phyloP scores from a whole-genome alignment of 2,797 vertebrate species.

The Sardinella longiceps region DNA sequence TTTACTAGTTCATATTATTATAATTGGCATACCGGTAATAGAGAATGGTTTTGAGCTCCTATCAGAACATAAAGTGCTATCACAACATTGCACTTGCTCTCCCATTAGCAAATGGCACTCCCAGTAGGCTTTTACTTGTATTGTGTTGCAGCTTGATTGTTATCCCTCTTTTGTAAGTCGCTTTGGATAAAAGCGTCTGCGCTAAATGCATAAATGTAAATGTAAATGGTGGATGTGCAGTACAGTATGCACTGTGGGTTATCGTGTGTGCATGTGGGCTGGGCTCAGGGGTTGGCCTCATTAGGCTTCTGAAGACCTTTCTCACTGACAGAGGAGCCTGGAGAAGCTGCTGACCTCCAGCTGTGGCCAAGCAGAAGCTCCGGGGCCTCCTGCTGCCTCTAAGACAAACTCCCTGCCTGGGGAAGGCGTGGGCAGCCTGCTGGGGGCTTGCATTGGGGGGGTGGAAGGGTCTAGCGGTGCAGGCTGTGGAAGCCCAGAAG shows the following conservation, averaged over 20 bases:
- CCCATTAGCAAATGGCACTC: too few relatives aligned
- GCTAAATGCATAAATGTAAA: too few relatives aligned
- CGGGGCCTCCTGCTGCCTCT: background rate
- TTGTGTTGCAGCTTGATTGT: too few relatives aligned
- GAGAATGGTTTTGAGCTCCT: background rate
- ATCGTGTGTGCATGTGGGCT: background rate
- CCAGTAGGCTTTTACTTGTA: too few relatives aligned
- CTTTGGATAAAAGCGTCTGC: too few relatives aligned
- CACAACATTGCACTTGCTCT: too few relatives aligned
- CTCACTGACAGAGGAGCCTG: background rate
- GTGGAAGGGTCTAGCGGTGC: background rate
- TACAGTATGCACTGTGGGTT: background rate
- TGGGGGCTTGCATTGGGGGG: too few relatives aligned
- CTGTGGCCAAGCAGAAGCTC: background rate
- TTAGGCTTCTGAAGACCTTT: background rate
- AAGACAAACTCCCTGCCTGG: background rate
- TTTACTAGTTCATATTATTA: too few relatives aligned
- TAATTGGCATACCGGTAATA: background rate
- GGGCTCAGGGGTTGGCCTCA: constrained; percentile 12
- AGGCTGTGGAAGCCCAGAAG: background rate
- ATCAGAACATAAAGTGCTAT: background rate
- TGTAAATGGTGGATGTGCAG: background rate
- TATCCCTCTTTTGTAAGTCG: too few relatives aligned
- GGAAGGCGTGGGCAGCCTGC: background rate
- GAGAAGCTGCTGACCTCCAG: background rate